Evolutionary conservation across 2,113 vertebrate genomes (phyloP).

Genomic region (Gallinago paraguaiae): DNA sequence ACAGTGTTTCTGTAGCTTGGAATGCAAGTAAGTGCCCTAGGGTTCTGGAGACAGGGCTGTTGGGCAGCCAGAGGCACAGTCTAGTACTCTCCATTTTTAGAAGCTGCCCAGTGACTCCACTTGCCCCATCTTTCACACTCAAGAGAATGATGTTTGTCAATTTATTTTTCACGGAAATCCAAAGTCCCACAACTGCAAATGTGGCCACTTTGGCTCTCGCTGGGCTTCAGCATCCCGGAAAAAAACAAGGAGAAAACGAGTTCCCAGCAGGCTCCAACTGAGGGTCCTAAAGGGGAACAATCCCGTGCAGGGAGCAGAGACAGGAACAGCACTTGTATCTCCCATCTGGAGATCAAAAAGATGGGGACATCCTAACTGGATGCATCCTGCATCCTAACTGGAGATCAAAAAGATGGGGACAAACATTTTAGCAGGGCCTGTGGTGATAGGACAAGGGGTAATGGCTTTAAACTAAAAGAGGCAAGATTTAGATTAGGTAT

Average conservation of each 20-base stretch:
- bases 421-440: neutral
- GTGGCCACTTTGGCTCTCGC: neutral
- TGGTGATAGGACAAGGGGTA: neutral
- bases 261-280: neutral
- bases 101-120: neutral
- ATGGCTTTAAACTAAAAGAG: neutral
- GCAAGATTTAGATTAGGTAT: neutral
- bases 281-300: neutral
- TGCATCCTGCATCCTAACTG: neutral
- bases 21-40: neutral
- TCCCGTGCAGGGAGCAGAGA: neutral
- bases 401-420: neutral
- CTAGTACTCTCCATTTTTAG: neutral
- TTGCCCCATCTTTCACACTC: neutral
- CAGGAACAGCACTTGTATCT: neutral
- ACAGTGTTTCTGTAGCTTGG: neutral
- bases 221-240: neutral
- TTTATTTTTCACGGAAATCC: neutral
- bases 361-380: no score
- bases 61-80: neutral
- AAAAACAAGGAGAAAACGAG: neutral
- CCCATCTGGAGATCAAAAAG: no score
- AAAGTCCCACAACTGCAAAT: neutral
- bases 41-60: neutral
- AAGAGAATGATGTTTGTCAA: neutral